A percentile compares a stretch with the other conserved stretches of the same genome.
Evolutionary conservation across 2,113 vertebrate genomes (phyloP).

Genomic region (Castor canadensis): DNA sequence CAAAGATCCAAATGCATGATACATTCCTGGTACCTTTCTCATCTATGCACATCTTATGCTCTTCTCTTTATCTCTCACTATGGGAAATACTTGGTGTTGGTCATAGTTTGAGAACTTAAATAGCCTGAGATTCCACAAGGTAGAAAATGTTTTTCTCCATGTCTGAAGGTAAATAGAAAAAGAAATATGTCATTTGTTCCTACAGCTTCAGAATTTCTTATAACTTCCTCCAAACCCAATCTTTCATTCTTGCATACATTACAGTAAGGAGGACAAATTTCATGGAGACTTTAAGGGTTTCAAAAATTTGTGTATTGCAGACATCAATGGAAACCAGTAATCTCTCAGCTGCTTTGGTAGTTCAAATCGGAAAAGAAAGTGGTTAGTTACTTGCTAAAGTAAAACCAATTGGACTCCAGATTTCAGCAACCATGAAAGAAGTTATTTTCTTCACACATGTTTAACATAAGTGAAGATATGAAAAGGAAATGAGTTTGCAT

Average conservation of each 20-base stretch:
- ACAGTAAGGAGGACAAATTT: background rate
- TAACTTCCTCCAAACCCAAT: background rate
- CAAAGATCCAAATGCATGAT: background rate
- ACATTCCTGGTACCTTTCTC: background rate
- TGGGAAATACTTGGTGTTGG: background rate
- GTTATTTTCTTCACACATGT: constrained; percentile 51
- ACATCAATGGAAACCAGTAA: constrained; percentile 39
- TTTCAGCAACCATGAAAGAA: constrained; percentile 42
- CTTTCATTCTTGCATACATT: background rate
- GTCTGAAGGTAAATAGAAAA: background rate
- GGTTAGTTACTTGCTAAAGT: constrained; percentile 36
- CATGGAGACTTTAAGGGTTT: background rate
- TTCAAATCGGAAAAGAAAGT: constrained; percentile 49
- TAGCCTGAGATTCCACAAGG: background rate
- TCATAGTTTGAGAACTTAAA: background rate
- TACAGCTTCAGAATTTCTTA: background rate
- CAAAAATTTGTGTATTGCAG: constrained; percentile 31
- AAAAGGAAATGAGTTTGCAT: constrained; percentile 48
- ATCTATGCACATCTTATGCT: fast-evolving
- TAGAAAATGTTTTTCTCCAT: background rate
- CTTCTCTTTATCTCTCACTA: background rate
- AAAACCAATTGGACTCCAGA: constrained; percentile 28
- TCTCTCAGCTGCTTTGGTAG: constrained; percentile 26
- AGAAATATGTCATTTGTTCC: background rate
- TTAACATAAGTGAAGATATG: constrained; percentile 20